Conservation (phyloP, 2,797 vertebrate genomes). For the Smutsia temminckii region DNA sequence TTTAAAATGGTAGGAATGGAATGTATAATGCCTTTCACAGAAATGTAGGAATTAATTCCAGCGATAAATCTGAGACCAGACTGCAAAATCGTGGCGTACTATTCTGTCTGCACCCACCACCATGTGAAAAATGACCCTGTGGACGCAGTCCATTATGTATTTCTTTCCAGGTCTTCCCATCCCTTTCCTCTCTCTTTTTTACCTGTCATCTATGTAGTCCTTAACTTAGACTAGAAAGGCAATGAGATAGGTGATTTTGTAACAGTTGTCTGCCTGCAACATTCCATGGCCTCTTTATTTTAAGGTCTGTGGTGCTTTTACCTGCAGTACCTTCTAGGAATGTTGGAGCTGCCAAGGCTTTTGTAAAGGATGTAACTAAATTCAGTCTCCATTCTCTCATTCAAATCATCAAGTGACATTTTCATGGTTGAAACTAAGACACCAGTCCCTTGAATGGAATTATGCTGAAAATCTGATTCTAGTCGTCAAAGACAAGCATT, state of each 20-base stretch:
- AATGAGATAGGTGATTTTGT: neutral
- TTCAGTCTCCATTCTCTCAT: neutral
- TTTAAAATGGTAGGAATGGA: slow-evolving; percentile 68
- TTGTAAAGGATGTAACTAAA: neutral
- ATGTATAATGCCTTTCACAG: slow-evolving; percentile 52
- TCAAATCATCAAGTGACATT: neutral
- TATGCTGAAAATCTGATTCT: slow-evolving; percentile 27
- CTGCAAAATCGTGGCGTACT: slow-evolving; percentile 47
- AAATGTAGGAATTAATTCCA: slow-evolving; percentile 56
- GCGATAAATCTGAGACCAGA: slow-evolving; percentile 57
- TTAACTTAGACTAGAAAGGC: neutral
- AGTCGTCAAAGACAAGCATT: neutral
- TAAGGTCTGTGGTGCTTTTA: neutral
- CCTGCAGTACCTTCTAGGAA: neutral
- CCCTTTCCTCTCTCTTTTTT: neutral
- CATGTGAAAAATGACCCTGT: slow-evolving; percentile 48
- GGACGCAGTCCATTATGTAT: neutral
- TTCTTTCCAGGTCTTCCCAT: neutral
- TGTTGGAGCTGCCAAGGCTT: neutral
- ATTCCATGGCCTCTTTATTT: neutral
- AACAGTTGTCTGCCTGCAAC: neutral
- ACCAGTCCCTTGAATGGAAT: neutral
- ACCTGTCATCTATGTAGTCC: neutral
- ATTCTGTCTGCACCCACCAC: slow-evolving; percentile 8
- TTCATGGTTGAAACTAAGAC: neutral